A percentile compares a stretch with the other conserved stretches of the same genome.
Evolutionary conservation across 2,113 vertebrate genomes (phyloP).

Genomic region (Muntiacus reevesi): DNA sequence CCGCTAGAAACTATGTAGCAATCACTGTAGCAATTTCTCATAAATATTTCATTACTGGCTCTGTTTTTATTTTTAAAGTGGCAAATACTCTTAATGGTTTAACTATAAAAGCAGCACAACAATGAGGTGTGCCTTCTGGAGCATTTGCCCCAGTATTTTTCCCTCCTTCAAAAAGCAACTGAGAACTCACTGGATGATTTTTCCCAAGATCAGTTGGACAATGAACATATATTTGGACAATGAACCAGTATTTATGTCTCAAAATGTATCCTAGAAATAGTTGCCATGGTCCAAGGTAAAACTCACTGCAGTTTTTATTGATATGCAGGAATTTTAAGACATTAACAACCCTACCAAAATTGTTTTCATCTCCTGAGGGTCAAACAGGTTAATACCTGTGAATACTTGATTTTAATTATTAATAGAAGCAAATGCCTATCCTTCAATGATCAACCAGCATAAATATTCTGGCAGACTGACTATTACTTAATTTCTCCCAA

Average conservation of each 20-base stretch:
- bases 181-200: background rate
- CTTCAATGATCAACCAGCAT: background rate
- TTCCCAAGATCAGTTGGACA: background rate
- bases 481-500: conserved; percentile 39
- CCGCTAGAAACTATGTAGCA: background rate
- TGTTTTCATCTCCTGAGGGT: conserved; percentile 16
- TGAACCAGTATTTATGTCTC: conserved; percentile 20
- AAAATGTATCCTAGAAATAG: background rate
- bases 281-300: background rate
- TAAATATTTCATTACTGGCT: conserved; percentile 43
- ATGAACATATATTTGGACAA: background rate
- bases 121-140: background rate
- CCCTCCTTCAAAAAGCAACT: background rate
- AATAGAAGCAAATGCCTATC: background rate
- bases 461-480: background rate
- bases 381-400: conserved; percentile 15
- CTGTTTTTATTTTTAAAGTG: conserved; percentile 2
- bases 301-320: background rate
- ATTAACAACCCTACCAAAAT: background rate
- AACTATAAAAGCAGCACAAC: conserved; percentile 44
- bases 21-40: conserved; percentile 25
- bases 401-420: background rate
- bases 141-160: background rate
- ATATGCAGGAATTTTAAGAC: conserved; percentile 4
- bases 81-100: conserved; percentile 45